A percentile compares a stretch with the other conserved stretches of the same genome.
phyloP scores from a whole-genome alignment of 2,888 invertebrate genomes.

The Andrena haemorrhoa region DNA sequence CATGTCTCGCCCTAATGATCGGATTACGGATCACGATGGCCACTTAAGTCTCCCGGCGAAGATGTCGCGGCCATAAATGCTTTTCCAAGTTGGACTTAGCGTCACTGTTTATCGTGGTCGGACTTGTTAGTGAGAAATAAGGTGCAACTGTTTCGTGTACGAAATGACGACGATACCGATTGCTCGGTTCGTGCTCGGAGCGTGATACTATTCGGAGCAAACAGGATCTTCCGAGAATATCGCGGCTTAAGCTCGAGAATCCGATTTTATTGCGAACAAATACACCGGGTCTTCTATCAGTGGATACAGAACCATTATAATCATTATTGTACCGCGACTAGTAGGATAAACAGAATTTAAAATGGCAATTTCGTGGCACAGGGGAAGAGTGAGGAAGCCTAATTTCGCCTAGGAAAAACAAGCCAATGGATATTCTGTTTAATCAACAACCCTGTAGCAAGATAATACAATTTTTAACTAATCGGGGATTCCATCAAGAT shows the following conservation, averaged over 20 bases:
- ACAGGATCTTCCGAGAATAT: constrained; percentile 47
- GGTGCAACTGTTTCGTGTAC: background rate
- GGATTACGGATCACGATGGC: background rate
- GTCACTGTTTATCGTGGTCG: constrained; percentile 14
- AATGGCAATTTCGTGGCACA: background rate
- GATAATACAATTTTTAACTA: background rate
- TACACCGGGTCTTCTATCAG: constrained; percentile 10
- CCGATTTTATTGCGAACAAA: constrained; percentile 37
- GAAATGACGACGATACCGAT: background rate
- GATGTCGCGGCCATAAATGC: background rate
- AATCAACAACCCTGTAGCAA: too few species aligned
- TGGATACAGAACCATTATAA: background rate
- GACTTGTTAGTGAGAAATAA: constrained; percentile 18
- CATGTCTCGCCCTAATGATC: background rate
- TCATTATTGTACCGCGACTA: constrained; percentile 5
- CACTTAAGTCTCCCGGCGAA: background rate
- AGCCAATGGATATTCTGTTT: too few species aligned
- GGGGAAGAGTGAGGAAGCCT: background rate
- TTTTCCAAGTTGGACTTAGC: background rate
- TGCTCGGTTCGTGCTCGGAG: constrained; percentile 33
- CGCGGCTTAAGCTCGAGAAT: constrained; percentile 19
- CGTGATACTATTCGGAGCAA: constrained; percentile 44
- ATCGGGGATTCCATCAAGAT: background rate
- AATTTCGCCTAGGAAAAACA: too few species aligned
- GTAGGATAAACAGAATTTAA: background rate